Percentiles rank a stretch among this genome's conserved stretches.
phyloP scores from a whole-genome alignment of 1,140 invertebrate species.

The Hyles vespertilio region DNA sequence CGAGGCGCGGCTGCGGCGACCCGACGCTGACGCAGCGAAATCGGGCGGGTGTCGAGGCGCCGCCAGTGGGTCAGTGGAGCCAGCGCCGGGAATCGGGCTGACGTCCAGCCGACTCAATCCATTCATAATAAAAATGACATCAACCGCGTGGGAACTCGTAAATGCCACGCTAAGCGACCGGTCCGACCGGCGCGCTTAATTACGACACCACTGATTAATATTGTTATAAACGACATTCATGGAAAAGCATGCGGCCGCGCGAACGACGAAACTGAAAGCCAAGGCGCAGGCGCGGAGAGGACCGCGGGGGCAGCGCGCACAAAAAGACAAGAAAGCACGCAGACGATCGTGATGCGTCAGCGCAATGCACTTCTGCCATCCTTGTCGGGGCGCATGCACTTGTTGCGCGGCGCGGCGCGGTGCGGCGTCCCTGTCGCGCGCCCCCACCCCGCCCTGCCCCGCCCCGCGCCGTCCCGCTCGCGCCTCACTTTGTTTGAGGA shows the following conservation, averaged over 20 bases:
- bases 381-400: constrained; percentile 42
- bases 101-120: constrained; percentile 44
- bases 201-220: constrained; percentile 51
- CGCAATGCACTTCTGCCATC: constrained; percentile 60
- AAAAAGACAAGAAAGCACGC: constrained; percentile 39
- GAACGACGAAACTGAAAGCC: too few species aligned
- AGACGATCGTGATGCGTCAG: constrained; percentile 64
- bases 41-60: constrained; percentile 39
- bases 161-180: constrained; percentile 56
- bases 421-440: constrained; percentile 28
- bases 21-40: constrained; percentile 52
- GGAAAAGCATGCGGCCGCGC: constrained; percentile 27
- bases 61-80: constrained; percentile 60
- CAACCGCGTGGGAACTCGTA: constrained; percentile 66
- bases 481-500: constrained; percentile 47
- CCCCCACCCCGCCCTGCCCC: constrained; percentile 37
- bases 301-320: too few species aligned
- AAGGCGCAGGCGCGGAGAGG: too few species aligned
- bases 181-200: constrained; percentile 58
- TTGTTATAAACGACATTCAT: constrained; percentile 46
- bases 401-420: constrained; percentile 45
- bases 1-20: constrained; percentile 5
- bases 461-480: constrained; percentile 31
- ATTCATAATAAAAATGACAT: constrained; percentile 68
- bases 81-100: constrained; percentile 27